These are phyloP conservation scores for Leucosticte australis DNA, from an alignment of 2,113 vertebrate genomes.

Conservation along the genomic window DNA sequence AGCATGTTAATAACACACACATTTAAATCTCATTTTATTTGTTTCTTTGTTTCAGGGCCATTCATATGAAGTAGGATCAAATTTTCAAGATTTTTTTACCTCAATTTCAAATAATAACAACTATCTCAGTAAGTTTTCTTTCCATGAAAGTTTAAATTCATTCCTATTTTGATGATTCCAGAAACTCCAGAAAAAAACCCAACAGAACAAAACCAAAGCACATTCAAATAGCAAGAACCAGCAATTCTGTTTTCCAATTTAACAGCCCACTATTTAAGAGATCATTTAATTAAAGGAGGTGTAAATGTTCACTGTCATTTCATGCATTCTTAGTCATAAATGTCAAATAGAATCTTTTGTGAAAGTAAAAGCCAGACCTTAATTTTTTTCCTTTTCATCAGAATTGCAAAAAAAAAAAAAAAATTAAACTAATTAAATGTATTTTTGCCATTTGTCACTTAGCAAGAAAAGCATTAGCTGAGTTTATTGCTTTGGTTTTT, in stretches of 20 bases:
- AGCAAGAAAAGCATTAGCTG: not conserved
- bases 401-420: not conserved
- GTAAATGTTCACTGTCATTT: not conserved
- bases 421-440: not conserved
- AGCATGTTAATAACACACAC: not conserved
- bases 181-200: not conserved
- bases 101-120: not conserved
- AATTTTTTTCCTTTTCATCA: not conserved
- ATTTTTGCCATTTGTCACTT: not conserved
- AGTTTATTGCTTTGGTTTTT: not conserved
- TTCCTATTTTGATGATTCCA: not conserved
- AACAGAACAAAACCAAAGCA: not conserved
- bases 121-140: not conserved
- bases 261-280: not conserved
- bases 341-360: not conserved
- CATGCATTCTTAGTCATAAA: not conserved
- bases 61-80: not conserved
- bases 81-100: not conserved
- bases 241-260: not conserved
- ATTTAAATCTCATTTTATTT: not conserved
- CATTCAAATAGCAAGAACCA: not conserved
- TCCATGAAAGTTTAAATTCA: not conserved
- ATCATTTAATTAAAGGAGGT: not conserved
- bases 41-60: not conserved
- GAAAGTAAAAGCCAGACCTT: not conserved